Conservation (phyloP, 2,113 vertebrate genomes). For the Colinus virginianus region DNA sequence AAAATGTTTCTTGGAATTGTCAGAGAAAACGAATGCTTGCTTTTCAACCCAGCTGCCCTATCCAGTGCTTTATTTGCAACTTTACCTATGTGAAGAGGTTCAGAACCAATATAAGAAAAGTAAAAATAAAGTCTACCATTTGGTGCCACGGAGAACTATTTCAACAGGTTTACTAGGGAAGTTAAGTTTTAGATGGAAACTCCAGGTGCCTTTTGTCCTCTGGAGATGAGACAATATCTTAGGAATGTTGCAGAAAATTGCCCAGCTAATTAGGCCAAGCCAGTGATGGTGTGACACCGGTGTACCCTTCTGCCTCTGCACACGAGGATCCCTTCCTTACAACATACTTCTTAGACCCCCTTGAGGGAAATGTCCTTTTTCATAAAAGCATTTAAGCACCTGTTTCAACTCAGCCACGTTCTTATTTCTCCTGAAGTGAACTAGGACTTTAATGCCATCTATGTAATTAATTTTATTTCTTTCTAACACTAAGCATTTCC, state of each 20-base stretch:
- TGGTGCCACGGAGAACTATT: neutral
- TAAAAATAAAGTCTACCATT: neutral
- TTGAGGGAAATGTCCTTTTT: neutral
- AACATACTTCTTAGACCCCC: neutral
- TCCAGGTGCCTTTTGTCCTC: neutral
- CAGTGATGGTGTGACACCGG: neutral
- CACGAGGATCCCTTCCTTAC: neutral
- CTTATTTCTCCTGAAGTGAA: neutral
- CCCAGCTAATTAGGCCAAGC: neutral
- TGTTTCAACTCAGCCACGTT: conserved; percentile 32
- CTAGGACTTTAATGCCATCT: neutral
- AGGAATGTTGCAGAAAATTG: neutral
- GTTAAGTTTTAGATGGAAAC: neutral
- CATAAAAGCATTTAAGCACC: neutral
- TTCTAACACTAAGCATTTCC: conserved; percentile 9
- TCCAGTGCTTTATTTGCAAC: neutral
- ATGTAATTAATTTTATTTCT: conserved; percentile 21
- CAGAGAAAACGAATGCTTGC: neutral
- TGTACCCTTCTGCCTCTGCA: neutral
- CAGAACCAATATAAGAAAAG: neutral
- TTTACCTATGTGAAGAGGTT: neutral
- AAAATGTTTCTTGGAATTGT: conserved; percentile 43
- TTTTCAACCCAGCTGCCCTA: neutral
- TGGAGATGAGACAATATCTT: neutral
- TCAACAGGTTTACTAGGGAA: neutral